phyloP scores from a whole-genome alignment of 2,888 invertebrate genomes.

The Lycocerus yunnanus region DNA sequence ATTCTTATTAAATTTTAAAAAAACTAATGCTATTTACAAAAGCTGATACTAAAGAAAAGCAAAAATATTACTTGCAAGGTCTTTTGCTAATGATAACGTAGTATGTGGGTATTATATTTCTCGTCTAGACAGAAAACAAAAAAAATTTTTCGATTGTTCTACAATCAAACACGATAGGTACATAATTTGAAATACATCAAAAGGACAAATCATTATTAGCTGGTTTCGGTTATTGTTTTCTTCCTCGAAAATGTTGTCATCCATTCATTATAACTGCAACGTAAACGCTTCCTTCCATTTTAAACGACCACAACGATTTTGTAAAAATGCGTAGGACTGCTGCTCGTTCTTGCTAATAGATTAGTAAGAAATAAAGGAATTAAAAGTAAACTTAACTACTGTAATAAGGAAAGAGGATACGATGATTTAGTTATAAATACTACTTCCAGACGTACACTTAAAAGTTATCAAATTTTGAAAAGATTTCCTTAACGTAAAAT shows the following conservation, averaged over 20 bases:
- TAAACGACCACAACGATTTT: background rate
- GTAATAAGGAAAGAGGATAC: background rate
- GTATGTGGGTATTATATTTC: background rate
- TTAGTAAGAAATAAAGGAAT: background rate
- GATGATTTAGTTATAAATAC: background rate
- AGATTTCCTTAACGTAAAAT: background rate
- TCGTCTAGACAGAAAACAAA: background rate
- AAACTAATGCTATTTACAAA: background rate
- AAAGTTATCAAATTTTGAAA: background rate
- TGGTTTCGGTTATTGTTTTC: background rate
- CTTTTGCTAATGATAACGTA: background rate
- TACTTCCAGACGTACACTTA: background rate
- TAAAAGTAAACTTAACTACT: background rate
- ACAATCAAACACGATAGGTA: too few relatives aligned
- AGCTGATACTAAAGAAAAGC: background rate
- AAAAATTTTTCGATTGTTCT: background rate
- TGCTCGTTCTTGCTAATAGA: background rate
- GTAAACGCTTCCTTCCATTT: background rate
- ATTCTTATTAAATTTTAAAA: background rate
- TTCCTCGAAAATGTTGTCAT: background rate
- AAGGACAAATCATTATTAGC: too few relatives aligned
- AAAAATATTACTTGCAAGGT: background rate
- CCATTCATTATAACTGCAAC: background rate
- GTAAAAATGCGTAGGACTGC: background rate
- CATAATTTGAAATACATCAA: background rate